phyloP scores from a whole-genome alignment of 2,113 vertebrate genomes.

The Nanorana parkeri region DNA sequence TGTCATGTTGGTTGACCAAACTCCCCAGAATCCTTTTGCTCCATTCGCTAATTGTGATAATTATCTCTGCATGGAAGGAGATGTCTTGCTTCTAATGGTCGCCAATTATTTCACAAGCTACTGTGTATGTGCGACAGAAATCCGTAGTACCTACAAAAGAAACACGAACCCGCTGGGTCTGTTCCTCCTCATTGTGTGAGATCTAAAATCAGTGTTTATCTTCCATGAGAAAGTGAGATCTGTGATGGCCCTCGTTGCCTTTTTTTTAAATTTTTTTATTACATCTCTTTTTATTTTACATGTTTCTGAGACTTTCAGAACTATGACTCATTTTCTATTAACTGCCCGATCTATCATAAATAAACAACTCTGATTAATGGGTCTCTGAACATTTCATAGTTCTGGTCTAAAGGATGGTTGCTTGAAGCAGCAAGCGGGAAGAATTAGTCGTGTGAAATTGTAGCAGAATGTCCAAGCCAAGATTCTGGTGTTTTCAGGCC shows the following conservation, averaged over 20 bases:
- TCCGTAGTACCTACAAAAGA: too few relatives aligned
- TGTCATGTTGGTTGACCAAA: too few relatives aligned
- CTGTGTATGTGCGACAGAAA: background rate
- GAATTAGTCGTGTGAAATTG: background rate
- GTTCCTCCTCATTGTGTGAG: background rate
- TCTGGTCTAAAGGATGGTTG: background rate
- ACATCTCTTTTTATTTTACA: background rate
- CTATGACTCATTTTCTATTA: slow-evolving; percentile 23
- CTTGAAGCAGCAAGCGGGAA: background rate
- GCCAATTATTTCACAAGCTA: background rate
- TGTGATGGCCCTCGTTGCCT: background rate
- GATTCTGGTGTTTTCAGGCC: too few relatives aligned
- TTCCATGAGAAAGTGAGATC: slow-evolving; percentile 21
- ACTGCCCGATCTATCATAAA: background rate
- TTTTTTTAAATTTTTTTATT: background rate
- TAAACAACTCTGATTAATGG: slow-evolving; percentile 43
- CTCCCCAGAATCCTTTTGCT: too few relatives aligned
- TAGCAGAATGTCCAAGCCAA: too few relatives aligned
- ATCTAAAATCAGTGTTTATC: background rate
- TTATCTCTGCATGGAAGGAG: background rate
- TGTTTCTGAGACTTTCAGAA: background rate
- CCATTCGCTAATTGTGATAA: background rate
- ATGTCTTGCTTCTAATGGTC: background rate
- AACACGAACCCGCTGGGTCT: background rate
- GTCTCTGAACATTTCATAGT: background rate